A percentile compares a stretch with the other conserved stretches of the same genome.
Conservation (phyloP, 2,113 vertebrate species). For the Xiphophorus hellerii region DNA sequence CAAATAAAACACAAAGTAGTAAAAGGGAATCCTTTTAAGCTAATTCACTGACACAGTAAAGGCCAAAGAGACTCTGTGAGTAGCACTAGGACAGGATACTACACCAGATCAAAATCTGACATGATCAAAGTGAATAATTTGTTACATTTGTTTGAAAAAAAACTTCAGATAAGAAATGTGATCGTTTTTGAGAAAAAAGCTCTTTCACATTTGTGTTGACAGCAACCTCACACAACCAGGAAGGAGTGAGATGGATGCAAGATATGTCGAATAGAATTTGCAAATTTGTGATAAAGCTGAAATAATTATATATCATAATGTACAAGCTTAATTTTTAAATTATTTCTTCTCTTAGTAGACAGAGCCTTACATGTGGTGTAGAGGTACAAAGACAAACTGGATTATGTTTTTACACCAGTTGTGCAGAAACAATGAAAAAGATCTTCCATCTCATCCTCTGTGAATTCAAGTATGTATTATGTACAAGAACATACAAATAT, state of each 20-base stretch:
- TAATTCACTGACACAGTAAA: neutral
- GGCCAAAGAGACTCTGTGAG: slow-evolving; percentile 9
- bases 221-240: slow-evolving; percentile 42
- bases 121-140: neutral
- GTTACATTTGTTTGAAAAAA: neutral
- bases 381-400: slow-evolving; percentile 1
- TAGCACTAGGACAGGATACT: neutral
- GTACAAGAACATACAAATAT: slow-evolving; percentile 10
- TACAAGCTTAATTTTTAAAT: slow-evolving; percentile 7
- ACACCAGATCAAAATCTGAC: slow-evolving; percentile 6
- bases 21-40: neutral
- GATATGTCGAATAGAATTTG: slow-evolving; percentile 48
- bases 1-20: neutral
- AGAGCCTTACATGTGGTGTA: slow-evolving; percentile 8
- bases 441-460: slow-evolving; percentile 16
- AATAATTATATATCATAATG: slow-evolving; percentile 21
- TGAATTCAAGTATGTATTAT: slow-evolving; percentile 24
- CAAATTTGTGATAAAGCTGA: slow-evolving; percentile 53
- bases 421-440: slow-evolving; percentile 14
- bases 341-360: slow-evolving; percentile 18
- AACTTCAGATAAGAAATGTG: slow-evolving; percentile 34
- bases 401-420: slow-evolving; percentile 45
- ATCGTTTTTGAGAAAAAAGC: slow-evolving; percentile 41
- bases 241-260: slow-evolving; percentile 17
- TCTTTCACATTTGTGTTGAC: slow-evolving; percentile 50